Percentiles rank a stretch among this genome's conserved stretches.
phyloP scores from a whole-genome alignment of 1,140 invertebrate species.

The Zaprionus tsacasi region DNA sequence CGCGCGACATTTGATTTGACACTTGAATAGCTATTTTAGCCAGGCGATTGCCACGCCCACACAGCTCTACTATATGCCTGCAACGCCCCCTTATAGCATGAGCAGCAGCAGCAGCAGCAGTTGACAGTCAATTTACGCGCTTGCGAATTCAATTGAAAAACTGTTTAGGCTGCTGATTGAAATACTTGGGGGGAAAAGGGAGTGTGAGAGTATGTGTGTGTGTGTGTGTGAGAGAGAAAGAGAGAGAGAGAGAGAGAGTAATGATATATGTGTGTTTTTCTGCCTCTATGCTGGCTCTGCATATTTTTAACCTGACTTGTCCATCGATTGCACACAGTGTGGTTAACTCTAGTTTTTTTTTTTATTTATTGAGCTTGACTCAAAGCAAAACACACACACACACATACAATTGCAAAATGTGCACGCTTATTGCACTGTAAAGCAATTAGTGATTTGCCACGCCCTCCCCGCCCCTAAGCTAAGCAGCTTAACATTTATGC shows the following conservation, averaged over 20 bases:
- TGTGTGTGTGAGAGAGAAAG: neutral
- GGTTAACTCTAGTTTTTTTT: neutral
- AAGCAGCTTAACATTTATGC: conserved; percentile 66
- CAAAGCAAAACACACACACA: neutral
- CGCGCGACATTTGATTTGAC: conserved; percentile 75
- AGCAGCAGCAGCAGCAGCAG: conserved; percentile 37
- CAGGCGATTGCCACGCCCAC: conserved; percentile 20
- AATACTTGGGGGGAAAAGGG: too few relatives aligned
- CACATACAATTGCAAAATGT: neutral
- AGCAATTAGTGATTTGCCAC: conserved; percentile 53
- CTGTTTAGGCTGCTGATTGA: conserved; percentile 74
- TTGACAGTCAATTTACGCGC: conserved; percentile 69
- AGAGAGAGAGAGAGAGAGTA: neutral
- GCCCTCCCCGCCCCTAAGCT: conserved; percentile 1
- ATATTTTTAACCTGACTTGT: conserved; percentile 4
- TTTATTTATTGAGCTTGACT: conserved; percentile 1
- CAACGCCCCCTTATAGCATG: neutral
- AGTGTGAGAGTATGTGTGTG: too few relatives aligned
- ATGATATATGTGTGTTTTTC: neutral
- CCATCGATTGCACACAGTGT: conserved; percentile 8
- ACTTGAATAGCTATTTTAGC: conserved; percentile 72
- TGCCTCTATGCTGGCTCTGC: conserved; percentile 1
- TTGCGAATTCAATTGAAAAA: conserved; percentile 56
- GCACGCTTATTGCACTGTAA: conserved; percentile 35
- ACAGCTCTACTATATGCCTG: neutral